Conservation (phyloP, 2,797 vertebrate genomes). For the Poecilia gillii region DNA sequence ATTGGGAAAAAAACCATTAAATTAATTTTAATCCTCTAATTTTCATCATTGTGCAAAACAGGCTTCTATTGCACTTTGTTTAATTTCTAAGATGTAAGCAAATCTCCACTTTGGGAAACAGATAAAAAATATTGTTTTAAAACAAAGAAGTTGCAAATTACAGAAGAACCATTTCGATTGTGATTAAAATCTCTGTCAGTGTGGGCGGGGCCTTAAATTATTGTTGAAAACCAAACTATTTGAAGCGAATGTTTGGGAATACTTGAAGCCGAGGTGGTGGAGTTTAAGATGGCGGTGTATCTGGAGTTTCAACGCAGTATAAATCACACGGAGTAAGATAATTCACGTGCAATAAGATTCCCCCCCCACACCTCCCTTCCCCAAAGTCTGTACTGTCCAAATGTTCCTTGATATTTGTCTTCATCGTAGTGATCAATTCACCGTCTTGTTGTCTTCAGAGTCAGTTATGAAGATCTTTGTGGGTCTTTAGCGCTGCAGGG, state of each 20-base stretch:
- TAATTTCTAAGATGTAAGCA: not conserved
- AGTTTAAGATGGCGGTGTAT: conserved; percentile 55
- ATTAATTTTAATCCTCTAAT: not conserved
- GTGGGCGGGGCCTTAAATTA: conserved; percentile 27
- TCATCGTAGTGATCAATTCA: conserved; percentile 65
- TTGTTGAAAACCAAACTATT: conserved; percentile 51
- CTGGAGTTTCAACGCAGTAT: conserved; percentile 83
- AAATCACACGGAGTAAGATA: conserved; percentile 99
- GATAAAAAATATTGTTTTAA: not conserved
- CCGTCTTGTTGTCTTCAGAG: conserved; percentile 63
- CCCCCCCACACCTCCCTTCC: conserved; percentile 57
- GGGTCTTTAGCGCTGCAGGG: conserved; percentile 69
- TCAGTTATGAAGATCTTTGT: conserved; percentile 81
- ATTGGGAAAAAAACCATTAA: not conserved
- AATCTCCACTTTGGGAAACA: not conserved
- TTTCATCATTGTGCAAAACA: not conserved
- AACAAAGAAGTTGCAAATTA: not conserved
- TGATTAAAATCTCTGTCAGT: conserved; percentile 3
- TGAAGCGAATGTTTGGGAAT: conserved; percentile 74
- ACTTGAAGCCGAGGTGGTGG: conserved; percentile 60
- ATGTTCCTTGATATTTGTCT: conserved; percentile 81
- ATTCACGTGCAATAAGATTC: conserved; percentile 97
- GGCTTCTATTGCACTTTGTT: not conserved
- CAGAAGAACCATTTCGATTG: not conserved
- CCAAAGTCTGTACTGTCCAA: conserved; percentile 70